A percentile compares a stretch with the other conserved stretches of the same genome.
Evolutionary conservation across 2,113 vertebrate species (phyloP).

Genomic region (Cichladusa arquata): DNA sequence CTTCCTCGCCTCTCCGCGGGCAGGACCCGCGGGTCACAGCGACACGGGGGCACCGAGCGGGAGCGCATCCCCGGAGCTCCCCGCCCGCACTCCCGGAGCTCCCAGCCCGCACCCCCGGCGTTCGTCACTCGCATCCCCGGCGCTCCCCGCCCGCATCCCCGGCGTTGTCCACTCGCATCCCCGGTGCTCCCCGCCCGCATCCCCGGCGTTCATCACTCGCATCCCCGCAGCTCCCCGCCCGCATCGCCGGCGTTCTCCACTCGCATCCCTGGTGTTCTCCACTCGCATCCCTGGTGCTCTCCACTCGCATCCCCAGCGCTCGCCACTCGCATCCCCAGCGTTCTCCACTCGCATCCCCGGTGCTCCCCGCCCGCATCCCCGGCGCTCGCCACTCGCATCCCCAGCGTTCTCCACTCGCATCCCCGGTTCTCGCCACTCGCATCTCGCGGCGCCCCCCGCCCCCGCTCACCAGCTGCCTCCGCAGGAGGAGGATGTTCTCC

Average conservation of each 20-base stretch:
- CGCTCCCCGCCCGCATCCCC: no score
- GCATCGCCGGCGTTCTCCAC: no score
- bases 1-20: background rate
- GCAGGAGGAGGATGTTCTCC: background rate
- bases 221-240: no score
- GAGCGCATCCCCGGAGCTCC: background rate
- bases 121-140: background rate
- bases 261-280: background rate
- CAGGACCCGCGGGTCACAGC: background rate
- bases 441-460: background rate
- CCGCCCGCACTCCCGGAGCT: background rate
- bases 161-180: no score
- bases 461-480: slow-evolving; percentile 87
- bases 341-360: background rate
- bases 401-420: background rate
- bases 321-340: background rate
- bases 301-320: background rate
- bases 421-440: background rate
- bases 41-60: background rate
- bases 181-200: background rate
- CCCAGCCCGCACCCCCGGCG: background rate
- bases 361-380: background rate
- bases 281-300: background rate
- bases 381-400: background rate
- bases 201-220: background rate